These are phyloP conservation scores for Ammodytes marinus DNA, from an alignment of 2,113 vertebrate species.

Conservation along the genomic window DNA sequence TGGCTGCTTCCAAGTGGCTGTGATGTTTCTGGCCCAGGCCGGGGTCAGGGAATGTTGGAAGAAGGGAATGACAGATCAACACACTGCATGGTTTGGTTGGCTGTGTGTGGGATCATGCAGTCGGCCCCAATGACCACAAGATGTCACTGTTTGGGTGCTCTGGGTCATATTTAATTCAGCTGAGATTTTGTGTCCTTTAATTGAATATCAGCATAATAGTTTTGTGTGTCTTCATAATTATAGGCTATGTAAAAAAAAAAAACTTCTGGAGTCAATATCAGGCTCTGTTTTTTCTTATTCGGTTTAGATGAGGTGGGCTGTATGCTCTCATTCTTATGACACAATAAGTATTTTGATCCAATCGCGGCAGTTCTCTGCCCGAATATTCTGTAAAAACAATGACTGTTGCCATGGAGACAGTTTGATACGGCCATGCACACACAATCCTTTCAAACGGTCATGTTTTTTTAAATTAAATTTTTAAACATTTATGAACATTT, in stretches of 20 bases:
- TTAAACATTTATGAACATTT: too few species aligned
- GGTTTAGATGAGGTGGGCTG: too few species aligned
- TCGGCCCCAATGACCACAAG: slow-evolving; percentile 51
- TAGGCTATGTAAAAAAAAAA: neutral
- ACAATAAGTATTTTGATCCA: too few species aligned
- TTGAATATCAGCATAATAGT: neutral
- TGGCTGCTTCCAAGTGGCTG: slow-evolving; percentile 27
- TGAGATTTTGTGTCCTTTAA: slow-evolving; percentile 7
- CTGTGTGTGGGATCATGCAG: slow-evolving; percentile 34
- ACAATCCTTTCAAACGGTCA: too few species aligned
- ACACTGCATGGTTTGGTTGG: neutral
- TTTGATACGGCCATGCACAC: too few species aligned
- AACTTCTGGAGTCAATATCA: neutral
- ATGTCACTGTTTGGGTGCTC: slow-evolving; percentile 69
- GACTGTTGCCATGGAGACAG: too few species aligned
- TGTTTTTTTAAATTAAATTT: too few species aligned
- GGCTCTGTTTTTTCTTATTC: neutral
- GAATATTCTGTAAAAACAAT: too few species aligned
- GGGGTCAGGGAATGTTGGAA: slow-evolving; percentile 41
- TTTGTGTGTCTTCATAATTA: neutral
- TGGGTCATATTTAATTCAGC: slow-evolving; percentile 14
- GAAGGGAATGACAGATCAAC: slow-evolving; percentile 21
- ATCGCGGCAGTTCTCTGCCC: too few species aligned
- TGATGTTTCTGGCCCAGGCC: slow-evolving; percentile 57
- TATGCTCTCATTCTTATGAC: too few species aligned